These are phyloP conservation scores for Cryptophagus acutangulus DNA, from an alignment of 2,888 invertebrate species.

Conservation along the genomic window DNA sequence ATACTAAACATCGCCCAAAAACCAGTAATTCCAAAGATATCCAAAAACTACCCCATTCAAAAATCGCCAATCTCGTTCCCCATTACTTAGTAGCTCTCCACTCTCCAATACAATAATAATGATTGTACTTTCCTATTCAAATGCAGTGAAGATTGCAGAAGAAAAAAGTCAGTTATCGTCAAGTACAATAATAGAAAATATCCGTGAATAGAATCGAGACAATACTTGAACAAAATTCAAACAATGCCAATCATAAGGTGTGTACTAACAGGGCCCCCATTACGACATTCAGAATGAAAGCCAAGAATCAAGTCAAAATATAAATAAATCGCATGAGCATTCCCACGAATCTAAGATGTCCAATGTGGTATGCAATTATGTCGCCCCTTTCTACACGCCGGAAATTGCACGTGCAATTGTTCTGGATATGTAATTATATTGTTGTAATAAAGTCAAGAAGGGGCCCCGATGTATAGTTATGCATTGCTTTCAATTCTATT, in stretches of 20 bases:
- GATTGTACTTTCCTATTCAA: too few species aligned
- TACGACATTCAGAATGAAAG: conserved; percentile 2
- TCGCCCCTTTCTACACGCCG: conserved; percentile 35
- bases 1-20: too few species aligned
- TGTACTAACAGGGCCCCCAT: not conserved
- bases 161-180: too few species aligned
- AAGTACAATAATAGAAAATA: too few species aligned
- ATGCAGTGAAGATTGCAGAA: too few species aligned
- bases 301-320: not conserved
- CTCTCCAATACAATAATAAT: too few species aligned
- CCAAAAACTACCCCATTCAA: too few species aligned
- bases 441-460: conserved; percentile 27
- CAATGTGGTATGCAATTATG: conserved; percentile 27
- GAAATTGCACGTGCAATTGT: conserved; percentile 42
- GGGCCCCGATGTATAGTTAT: too few species aligned
- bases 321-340: conserved; percentile 1
- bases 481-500: too few species aligned
- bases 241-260: not conserved
- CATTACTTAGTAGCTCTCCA: too few species aligned
- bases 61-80: too few species aligned
- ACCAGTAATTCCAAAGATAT: too few species aligned
- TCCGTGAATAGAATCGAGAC: conserved; percentile 1
- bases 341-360: conserved; percentile 1
- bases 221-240: conserved; percentile 3
- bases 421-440: conserved; percentile 34